phyloP scores from a whole-genome alignment of 2,888 invertebrate genomes.

The Synanthedon myopaeformis region DNA sequence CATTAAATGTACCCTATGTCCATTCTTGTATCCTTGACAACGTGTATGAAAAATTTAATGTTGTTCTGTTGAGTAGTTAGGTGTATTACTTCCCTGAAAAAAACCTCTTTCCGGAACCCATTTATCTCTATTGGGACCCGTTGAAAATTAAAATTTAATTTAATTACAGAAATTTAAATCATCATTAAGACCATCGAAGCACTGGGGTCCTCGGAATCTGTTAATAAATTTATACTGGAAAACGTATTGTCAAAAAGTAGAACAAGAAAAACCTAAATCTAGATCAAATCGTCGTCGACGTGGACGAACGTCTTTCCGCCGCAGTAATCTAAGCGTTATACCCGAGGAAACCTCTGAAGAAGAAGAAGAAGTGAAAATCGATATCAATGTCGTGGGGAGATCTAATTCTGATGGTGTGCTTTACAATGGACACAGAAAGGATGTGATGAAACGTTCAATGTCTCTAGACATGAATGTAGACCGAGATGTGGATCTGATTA shows the following conservation, averaged over 20 bases:
- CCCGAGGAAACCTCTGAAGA: not conserved
- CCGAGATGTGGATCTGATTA: not conserved
- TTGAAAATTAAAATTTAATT: too few species aligned
- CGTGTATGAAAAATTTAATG: too few species aligned
- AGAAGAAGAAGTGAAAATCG: not conserved
- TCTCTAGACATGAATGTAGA: conserved; percentile 17
- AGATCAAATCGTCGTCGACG: conserved; percentile 21
- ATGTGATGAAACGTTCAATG: conserved; percentile 23
- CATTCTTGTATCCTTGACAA: too few species aligned
- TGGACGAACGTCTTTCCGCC: conserved; percentile 35
- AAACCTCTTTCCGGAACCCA: too few species aligned
- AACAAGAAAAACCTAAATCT: conserved; percentile 20
- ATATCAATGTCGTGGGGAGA: conserved; percentile 23
- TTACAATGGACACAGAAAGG: conserved; percentile 30
- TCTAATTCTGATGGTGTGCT: conserved; percentile 51
- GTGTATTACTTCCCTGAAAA: too few species aligned
- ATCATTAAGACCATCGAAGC: conserved; percentile 48
- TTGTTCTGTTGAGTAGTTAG: too few species aligned
- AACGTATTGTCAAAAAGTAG: conserved; percentile 34
- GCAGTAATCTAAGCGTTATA: conserved; percentile 16
- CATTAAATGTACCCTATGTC: too few species aligned
- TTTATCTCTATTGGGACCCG: too few species aligned
- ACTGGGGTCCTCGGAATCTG: conserved; percentile 60
- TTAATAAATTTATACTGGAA: conserved; percentile 59
- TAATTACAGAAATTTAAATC: conserved; percentile 45